Evolutionary conservation across 2,797 vertebrate genomes (phyloP), one percentile per base, ranked within the genome.

Genomic region (Benthosema pterotum): DNA sequence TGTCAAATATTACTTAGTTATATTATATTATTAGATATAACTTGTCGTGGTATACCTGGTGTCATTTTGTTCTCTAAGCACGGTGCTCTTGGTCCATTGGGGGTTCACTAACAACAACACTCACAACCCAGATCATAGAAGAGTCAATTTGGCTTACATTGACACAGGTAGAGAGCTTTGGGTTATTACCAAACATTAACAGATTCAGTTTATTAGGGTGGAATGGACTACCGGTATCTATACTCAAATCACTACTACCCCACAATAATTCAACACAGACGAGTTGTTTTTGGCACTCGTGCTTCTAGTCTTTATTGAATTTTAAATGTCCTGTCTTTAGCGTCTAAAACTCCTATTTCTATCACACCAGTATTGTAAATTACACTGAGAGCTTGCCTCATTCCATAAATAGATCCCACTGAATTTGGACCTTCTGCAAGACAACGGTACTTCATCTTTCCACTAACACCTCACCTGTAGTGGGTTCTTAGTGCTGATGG

Each of bases 401-500:
- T 38, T 38, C 32, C 32, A 38, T 8, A 38, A 46, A 46, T 46
- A n/a, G 45, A 3, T 46, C 8, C 12, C n/a, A 3, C 45, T 46
- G 13, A 46, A 46, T 46, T n/a, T 46, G 43, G n/a, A n/a, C 43
- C 12, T n/a, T 46, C n/a, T 15, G 45, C 13, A 15, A 46, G n/a
- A 13, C 12, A 15, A 46, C 45, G 3, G n/a, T 4, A 13, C 12
- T 15, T 46, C 1, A 13, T 13, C 45, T 46, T 46, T 46, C 45
- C 22, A 14, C 19, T 18, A 16, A 52, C 6, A 46, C 18, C 79
- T 92, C 93, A 99, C 98, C 97, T 99, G 98, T 72, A 99, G 94
- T 55, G 98, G 98, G 87, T 99, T 99, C 93, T 98, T 99, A 89
- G 98, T 99, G 94, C 96, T 99, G 92, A 99, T 99, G 92, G 97